phyloP scores from a whole-genome alignment of 1,140 invertebrate species.

The Saccostrea echinata region DNA sequence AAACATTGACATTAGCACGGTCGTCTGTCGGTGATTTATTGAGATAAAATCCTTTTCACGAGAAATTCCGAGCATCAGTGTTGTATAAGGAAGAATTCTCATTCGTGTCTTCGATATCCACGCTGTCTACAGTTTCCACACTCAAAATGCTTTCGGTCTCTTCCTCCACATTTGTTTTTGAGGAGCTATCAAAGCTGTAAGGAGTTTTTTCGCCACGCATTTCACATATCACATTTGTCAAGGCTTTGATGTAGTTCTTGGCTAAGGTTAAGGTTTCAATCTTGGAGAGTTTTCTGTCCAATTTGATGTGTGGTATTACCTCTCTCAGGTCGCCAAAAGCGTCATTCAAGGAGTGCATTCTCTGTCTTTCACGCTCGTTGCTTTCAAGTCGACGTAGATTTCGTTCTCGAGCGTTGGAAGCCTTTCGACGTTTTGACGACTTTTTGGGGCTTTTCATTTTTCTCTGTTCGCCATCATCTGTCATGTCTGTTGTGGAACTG shows the following conservation, averaged over 20 bases:
- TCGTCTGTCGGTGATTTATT: background rate
- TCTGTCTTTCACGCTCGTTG: slow-evolving; percentile 91
- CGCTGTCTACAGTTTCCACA: background rate
- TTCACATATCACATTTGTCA: slow-evolving; percentile 92
- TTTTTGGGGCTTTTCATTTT: slow-evolving; percentile 70
- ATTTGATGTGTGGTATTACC: slow-evolving; percentile 92
- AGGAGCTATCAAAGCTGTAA: slow-evolving; percentile 45
- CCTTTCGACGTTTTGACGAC: slow-evolving; percentile 84
- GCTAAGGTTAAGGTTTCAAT: slow-evolving; percentile 93
- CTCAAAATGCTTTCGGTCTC: slow-evolving; percentile 20
- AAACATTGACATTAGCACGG: slow-evolving; percentile 24
- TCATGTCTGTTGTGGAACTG: slow-evolving; percentile 64
- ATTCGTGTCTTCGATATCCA: slow-evolving; percentile 27
- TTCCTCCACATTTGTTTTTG: background rate
- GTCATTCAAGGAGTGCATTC: slow-evolving; percentile 94
- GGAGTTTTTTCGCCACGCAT: slow-evolving; percentile 84
- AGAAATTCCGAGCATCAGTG: background rate
- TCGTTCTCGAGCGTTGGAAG: slow-evolving; percentile 88
- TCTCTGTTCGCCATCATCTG: slow-evolving; percentile 67
- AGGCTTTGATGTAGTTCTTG: slow-evolving; percentile 94
- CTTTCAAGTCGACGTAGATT: slow-evolving; percentile 91
- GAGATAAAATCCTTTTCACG: slow-evolving; percentile 15
- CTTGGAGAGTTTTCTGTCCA: slow-evolving; percentile 91
- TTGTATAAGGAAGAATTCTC: slow-evolving; percentile 11
- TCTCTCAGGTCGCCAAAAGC: slow-evolving; percentile 92